Conservation (phyloP, 2,888 invertebrate species). For the Ichneumon xanthorius region DNA sequence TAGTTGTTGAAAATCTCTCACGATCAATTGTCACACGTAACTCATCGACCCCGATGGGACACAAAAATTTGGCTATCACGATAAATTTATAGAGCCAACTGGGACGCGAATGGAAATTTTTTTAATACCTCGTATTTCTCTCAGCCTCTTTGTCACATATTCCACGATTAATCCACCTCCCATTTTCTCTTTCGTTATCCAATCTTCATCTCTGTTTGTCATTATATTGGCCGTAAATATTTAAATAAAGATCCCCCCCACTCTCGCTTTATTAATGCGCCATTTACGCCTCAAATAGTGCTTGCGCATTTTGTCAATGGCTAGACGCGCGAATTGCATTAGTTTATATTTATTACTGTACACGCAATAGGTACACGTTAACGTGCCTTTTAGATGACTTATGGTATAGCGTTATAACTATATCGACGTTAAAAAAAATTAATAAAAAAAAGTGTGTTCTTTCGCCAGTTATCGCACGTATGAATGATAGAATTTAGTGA, state of each 20-base stretch:
- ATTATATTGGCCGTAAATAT: conserved; percentile 47
- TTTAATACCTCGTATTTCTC: neutral
- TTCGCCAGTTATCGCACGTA: conserved; percentile 54
- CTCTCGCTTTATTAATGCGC: conserved; percentile 53
- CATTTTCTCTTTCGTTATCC: conserved; percentile 48
- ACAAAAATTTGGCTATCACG: neutral
- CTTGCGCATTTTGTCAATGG: conserved; percentile 67
- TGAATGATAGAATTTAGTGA: conserved; percentile 63
- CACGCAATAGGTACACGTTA: conserved; percentile 44
- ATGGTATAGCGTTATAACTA: conserved; percentile 3
- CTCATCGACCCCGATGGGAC: neutral
- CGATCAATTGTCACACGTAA: neutral
- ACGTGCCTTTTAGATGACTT: conserved; percentile 27
- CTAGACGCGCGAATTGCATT: conserved; percentile 63
- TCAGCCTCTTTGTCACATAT: neutral
- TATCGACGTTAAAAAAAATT: conserved; percentile 7
- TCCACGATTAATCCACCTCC: conserved; percentile 4
- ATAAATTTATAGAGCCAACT: neutral
- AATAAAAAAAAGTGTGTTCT: conserved; percentile 14
- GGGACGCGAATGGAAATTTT: neutral
- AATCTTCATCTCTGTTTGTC: conserved; percentile 50
- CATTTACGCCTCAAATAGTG: conserved; percentile 59
- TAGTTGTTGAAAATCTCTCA: neutral
- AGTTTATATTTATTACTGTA: conserved; percentile 29
- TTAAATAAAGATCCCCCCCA: conserved; percentile 6